Conservation (phyloP, 2,113 vertebrate genomes). For the Corythaixoides concolor region DNA sequence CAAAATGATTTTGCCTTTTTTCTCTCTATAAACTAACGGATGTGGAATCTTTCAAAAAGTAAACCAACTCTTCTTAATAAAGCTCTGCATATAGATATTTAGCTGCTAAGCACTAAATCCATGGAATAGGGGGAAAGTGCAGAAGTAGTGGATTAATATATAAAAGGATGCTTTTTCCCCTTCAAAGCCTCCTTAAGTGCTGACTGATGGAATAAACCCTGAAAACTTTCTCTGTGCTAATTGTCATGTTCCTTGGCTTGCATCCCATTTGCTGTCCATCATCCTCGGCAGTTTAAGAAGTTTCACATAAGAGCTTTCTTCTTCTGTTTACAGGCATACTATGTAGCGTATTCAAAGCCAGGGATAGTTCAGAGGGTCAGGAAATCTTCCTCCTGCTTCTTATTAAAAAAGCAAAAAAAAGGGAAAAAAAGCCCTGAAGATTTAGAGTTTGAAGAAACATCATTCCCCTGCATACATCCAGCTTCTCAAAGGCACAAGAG, state of each 20-base stretch:
- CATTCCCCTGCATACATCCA: not conserved
- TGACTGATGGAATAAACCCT: constrained; percentile 68
- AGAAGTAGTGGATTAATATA: constrained; percentile 65
- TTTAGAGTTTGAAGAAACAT: constrained; percentile 30
- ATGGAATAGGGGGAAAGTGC: constrained; percentile 29
- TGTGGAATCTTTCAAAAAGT: constrained; percentile 50
- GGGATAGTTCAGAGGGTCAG: constrained; percentile 45
- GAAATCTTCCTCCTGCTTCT: constrained; percentile 49
- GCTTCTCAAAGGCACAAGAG: constrained; percentile 33
- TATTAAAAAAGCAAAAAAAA: not conserved
- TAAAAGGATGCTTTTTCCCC: constrained; percentile 60
- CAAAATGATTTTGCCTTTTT: constrained; percentile 24
- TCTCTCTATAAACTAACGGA: constrained; percentile 38
- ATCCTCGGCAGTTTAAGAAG: constrained; percentile 61
- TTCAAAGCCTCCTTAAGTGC: constrained; percentile 66
- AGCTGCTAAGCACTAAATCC: constrained; percentile 66
- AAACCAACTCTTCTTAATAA: constrained; percentile 57
- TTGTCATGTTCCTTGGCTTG: constrained; percentile 60
- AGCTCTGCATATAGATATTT: constrained; percentile 54
- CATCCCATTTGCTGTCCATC: constrained; percentile 20
- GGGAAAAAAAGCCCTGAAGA: not conserved
- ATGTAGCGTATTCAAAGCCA: constrained; percentile 36
- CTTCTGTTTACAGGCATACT: constrained; percentile 47
- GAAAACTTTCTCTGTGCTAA: constrained; percentile 65
- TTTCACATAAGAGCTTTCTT: constrained; percentile 58